Base-by-base conservation (phyloP, 2,797 vertebrate species). In the Tachyglossus aculeatus region DNA sequence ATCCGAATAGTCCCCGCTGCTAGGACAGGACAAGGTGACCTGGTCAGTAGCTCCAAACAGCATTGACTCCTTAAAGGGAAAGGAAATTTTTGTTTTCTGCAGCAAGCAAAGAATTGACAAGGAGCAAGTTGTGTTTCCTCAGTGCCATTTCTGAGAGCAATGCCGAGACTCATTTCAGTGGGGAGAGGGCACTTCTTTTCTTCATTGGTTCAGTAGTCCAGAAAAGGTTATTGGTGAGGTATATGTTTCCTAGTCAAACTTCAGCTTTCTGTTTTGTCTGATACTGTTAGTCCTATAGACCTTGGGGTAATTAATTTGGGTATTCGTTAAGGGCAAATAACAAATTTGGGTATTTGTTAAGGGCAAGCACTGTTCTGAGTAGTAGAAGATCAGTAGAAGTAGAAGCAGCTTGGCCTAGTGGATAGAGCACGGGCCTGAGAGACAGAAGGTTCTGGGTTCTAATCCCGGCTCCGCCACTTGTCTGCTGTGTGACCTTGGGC, bases 11-110 rank as follows among this genome's bases (percentile, higher is more conserved):
- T 50, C 61, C 70, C 66, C 37, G 52, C n/a, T 38, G 32, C 32
- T 63, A 57, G 58, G 77, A 77, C 66, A 70, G 59, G 63, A 47
- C 73, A 90, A 83, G 75, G 78, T 87, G 81, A 89, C 78, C 77
- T 2, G 6, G 51, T 55, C 67, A 83, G 56, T 74, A 71, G 39
- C 58, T 2, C 0, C 0, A 10, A 66, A 68, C 70, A 21, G 24
- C 52, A 56, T 4, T 57, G 40, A 77, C 64, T 51, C 29, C 43
- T 69, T 45, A 62, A 5, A 6, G 36, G 3, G 21, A 75, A 44
- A n/a, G n/a, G n/a, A 72, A 33, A 53, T 45, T 38, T 22, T 4
- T 25, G 31, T 22, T 58, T 64, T 31, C 31, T 51, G 27, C 13
- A 3, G 7, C 21, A 50, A 63, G 37, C 56, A 66, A 65, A n/a